phyloP scores from a whole-genome alignment of 2,888 invertebrate species.

The Lycaena phlaeas region DNA sequence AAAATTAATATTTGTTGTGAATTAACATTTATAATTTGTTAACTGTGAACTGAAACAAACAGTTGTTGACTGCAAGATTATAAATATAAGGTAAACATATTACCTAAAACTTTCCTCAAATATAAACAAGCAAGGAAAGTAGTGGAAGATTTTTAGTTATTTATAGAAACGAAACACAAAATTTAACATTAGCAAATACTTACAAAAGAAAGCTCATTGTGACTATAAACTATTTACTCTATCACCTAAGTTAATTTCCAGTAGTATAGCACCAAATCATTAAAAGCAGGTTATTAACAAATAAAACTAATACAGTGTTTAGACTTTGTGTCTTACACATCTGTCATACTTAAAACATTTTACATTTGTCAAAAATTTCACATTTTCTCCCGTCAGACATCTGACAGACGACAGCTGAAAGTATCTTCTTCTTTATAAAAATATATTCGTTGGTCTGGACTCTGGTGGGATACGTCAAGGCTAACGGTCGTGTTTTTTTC shows the following conservation, averaged over 20 bases:
- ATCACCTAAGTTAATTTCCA: conserved; percentile 27
- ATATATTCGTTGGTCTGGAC: no score
- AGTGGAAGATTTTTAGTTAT: conserved; percentile 40
- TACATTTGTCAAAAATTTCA: not conserved
- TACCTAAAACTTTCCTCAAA: conserved; percentile 24
- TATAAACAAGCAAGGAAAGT: conserved; percentile 39
- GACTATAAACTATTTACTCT: conserved; percentile 24
- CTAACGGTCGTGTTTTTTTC: no score
- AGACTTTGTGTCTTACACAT: not conserved
- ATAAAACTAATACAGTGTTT: conserved; percentile 22
- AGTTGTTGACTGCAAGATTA: no score
- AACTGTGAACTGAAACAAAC: no score
- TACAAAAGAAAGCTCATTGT: conserved; percentile 78
- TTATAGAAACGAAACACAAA: conserved; percentile 39
- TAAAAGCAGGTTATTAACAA: conserved; percentile 35
- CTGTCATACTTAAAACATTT: conserved; percentile 9
- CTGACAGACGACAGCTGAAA: not conserved
- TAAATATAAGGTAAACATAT: no score
- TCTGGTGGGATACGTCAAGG: no score
- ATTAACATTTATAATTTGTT: no score
- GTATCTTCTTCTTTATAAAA: no score
- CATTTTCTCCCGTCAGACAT: no score
- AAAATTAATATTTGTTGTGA: not conserved
- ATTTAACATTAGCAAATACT: conserved; percentile 39
- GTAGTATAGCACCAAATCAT: conserved; percentile 44